Percentiles rank a stretch among this genome's conserved stretches.
Conservation (phyloP, 1,140 invertebrate species). For the Drosophila ficusphila region DNA sequence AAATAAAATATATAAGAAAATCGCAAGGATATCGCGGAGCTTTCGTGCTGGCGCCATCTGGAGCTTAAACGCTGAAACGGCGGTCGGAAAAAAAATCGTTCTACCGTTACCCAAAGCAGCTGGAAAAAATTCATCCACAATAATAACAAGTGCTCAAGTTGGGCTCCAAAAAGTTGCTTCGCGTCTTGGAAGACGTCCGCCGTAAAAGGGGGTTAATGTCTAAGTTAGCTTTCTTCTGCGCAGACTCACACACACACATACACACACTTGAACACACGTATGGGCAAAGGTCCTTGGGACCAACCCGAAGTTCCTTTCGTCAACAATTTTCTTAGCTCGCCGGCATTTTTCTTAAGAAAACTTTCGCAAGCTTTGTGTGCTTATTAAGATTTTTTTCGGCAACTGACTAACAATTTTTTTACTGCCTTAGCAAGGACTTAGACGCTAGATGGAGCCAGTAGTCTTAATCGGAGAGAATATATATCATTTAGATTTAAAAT, state of each 20-base stretch:
- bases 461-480: background rate
- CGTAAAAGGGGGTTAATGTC: constrained; percentile 55
- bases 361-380: constrained; percentile 68
- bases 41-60: constrained; percentile 70
- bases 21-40: constrained; percentile 28
- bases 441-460: constrained; percentile 68
- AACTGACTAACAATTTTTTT: constrained; percentile 10
- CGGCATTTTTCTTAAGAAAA: constrained; percentile 57
- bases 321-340: constrained; percentile 13
- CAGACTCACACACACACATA: constrained; percentile 41
- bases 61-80: constrained; percentile 16
- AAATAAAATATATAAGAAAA: background rate
- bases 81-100: constrained; percentile 5
- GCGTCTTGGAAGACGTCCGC: constrained; percentile 50
- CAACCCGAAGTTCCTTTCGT: constrained; percentile 48
- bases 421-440: background rate
- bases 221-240: constrained; percentile 54
- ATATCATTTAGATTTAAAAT: background rate
- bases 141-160: constrained; percentile 18
- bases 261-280: constrained; percentile 4
- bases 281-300: constrained; percentile 14
- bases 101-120: constrained; percentile 19
- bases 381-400: constrained; percentile 31
- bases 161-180: constrained; percentile 50
- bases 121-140: constrained; percentile 27